phyloP scores from a whole-genome alignment of 2,113 vertebrate genomes.

The Caloenas nicobarica region DNA sequence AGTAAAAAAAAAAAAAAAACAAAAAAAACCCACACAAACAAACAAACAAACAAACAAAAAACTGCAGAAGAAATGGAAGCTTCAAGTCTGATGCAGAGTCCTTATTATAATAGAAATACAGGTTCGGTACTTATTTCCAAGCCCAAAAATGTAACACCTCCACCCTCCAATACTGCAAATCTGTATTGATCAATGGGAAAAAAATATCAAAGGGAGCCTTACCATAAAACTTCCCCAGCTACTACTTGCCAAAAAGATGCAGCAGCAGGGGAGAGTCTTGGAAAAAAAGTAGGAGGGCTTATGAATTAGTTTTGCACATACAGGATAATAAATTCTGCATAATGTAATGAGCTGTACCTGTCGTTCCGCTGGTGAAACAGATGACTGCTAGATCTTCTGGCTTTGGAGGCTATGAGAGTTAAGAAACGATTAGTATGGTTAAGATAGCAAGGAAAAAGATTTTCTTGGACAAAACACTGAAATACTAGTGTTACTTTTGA shows the following conservation, averaged over 20 bases:
- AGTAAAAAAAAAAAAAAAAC: neutral
- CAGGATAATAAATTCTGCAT: neutral
- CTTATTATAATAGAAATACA: neutral
- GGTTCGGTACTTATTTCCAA: neutral
- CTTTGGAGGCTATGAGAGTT: slow-evolving; percentile 82
- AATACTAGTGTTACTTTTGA: slow-evolving; percentile 6
- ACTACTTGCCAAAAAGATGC: slow-evolving; percentile 18
- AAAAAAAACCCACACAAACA: too few species aligned
- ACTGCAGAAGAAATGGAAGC: neutral
- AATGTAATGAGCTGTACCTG: slow-evolving; percentile 79
- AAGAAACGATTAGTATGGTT: slow-evolving; percentile 6
- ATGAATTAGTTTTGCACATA: neutral
- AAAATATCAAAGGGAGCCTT: neutral
- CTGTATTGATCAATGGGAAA: neutral
- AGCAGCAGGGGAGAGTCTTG: neutral
- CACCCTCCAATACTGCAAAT: neutral
- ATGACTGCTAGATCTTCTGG: slow-evolving; percentile 93
- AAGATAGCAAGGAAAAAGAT: neutral
- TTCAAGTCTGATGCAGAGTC: neutral
- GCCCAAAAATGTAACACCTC: neutral
- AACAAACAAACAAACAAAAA: too few species aligned
- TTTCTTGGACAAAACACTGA: neutral
- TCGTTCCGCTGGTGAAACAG: slow-evolving; percentile 98
- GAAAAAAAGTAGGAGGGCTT: neutral
- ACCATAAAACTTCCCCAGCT: neutral